Evolutionary conservation across 2,797 vertebrate genomes (phyloP).

Genomic region (Anabacerthia variegaticeps): DNA sequence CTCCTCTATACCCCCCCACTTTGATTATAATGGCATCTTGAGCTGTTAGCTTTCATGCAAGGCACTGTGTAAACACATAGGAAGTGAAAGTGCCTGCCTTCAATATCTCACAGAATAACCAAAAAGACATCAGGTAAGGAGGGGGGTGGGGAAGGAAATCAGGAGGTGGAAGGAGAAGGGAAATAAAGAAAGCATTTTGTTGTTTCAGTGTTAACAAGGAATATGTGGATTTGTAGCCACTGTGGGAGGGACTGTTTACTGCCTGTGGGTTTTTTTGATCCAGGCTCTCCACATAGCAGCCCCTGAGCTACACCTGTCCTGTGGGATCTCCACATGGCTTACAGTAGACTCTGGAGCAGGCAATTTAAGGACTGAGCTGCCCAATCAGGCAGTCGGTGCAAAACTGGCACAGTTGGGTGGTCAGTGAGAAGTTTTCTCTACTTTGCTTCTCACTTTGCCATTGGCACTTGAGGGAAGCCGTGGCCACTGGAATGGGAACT

Average conservation of each 20-base stretch:
- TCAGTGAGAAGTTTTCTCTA: background rate
- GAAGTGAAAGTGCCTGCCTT: background rate
- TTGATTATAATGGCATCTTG: background rate
- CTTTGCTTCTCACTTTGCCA: background rate
- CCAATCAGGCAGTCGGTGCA: background rate
- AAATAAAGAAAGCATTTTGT: background rate
- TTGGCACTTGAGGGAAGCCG: background rate
- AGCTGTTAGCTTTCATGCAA: background rate
- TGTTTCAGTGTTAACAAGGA: background rate
- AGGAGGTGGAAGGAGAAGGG: background rate
- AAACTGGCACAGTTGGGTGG: background rate
- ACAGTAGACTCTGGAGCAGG: background rate
- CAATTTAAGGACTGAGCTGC: background rate
- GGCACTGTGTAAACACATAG: background rate
- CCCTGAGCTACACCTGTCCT: background rate
- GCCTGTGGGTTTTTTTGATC: background rate
- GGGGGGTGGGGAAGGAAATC: background rate
- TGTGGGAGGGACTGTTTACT: background rate
- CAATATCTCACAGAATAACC: background rate
- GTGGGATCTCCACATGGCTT: background rate
- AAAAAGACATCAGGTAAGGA: background rate
- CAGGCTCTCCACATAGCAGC: background rate
- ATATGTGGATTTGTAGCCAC: background rate
- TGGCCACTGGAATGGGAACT: fast-evolving
- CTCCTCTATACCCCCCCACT: background rate